phyloP scores from a whole-genome alignment of 2,113 vertebrate species.

The Plotosus lineatus region DNA sequence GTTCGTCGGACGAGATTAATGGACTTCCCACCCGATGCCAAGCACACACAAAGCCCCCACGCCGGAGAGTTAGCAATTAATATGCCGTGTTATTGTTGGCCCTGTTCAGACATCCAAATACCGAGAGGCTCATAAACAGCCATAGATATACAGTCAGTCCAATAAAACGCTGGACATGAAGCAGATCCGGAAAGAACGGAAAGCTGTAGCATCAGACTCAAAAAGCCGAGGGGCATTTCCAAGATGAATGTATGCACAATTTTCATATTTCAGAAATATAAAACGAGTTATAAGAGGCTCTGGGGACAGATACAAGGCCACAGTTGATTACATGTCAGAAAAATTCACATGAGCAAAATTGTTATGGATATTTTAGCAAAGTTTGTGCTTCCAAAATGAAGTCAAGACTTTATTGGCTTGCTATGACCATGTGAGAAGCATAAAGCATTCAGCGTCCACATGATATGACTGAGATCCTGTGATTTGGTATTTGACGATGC shows the following conservation, averaged over 20 bases:
- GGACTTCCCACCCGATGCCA: slow-evolving; percentile 55
- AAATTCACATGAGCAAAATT: not conserved
- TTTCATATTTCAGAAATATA: not conserved
- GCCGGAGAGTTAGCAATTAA: slow-evolving; percentile 56
- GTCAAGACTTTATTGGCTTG: not conserved
- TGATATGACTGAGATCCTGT: not conserved
- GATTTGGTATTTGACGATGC: not conserved
- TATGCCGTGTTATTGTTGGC: slow-evolving; percentile 63
- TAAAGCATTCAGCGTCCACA: not conserved
- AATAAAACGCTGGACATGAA: slow-evolving; percentile 12
- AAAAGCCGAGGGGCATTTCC: slow-evolving; percentile 1
- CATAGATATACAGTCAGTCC: slow-evolving; percentile 40
- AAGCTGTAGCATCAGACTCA: not conserved
- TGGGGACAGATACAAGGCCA: not conserved
- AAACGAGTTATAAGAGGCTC: not conserved
- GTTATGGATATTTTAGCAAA: not conserved
- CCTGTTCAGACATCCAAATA: slow-evolving; percentile 29
- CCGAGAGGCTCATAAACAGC: slow-evolving; percentile 39
- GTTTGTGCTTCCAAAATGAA: not conserved
- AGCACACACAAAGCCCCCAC: slow-evolving; percentile 56
- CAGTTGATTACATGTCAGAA: not conserved
- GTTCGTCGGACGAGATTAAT: slow-evolving; percentile 55
- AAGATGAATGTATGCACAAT: not conserved
- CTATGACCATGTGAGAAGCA: not conserved
- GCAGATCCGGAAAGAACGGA: not conserved